Evolutionary conservation across 2,797 vertebrate genomes (phyloP).

Genomic region (Potorous gilbertii): DNA sequence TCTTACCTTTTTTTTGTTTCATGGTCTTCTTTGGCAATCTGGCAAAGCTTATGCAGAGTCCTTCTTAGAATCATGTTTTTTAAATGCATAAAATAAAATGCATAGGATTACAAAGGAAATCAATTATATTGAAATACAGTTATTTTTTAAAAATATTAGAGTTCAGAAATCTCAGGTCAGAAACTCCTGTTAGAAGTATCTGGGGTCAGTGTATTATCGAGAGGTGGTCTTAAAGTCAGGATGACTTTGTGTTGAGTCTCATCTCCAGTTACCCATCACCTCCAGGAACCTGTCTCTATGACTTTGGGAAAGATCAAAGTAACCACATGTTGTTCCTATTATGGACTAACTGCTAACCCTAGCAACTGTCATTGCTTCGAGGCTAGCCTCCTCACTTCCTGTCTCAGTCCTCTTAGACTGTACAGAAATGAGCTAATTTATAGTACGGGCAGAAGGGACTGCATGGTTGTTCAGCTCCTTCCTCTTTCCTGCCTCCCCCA

Average conservation of each 20-base stretch:
- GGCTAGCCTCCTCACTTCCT: neutral
- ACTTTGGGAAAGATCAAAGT: neutral
- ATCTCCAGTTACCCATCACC: neutral
- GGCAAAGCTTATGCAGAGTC: neutral
- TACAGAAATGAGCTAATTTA: neutral
- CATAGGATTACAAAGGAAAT: neutral
- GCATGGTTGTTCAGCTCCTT: neutral
- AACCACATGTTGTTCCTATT: neutral
- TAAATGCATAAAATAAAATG: neutral
- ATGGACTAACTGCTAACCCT: neutral
- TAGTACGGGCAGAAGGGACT: conserved; percentile 8
- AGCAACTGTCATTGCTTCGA: neutral
- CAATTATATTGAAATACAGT: neutral
- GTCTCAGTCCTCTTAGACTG: neutral
- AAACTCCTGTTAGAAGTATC: neutral
- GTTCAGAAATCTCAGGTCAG: neutral
- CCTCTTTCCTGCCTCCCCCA: neutral
- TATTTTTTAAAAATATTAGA: neutral
- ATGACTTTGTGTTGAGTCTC: neutral
- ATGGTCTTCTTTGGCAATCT: neutral
- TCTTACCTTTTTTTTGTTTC: neutral
- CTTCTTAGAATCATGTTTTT: neutral
- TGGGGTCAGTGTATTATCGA: neutral
- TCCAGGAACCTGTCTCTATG: neutral
- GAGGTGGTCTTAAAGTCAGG: neutral